Base-by-base conservation (phyloP, 2,888 invertebrate species). In the Athripsodes cinereus region DNA sequence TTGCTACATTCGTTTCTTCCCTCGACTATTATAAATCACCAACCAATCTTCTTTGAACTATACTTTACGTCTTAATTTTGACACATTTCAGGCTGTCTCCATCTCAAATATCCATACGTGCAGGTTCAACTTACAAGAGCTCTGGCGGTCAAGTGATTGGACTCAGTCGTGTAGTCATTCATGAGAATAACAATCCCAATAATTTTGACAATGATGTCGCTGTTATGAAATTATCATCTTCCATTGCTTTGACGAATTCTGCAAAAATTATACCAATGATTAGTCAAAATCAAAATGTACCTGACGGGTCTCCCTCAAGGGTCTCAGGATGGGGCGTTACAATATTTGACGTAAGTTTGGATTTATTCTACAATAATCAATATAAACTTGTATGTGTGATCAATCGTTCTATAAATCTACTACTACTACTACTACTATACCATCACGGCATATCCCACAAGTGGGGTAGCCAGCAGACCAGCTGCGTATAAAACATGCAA, bases 181-280 rank as follows among this genome's bases (percentile, higher is more conserved):
- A 79, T 34, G 69, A 71, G 35, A 40, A 53, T 0, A 78, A 74
- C 63, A 69, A 68, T n/a, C 1, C 66, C 1, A 40, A 55, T 0
- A 72, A 71, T 1, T 63, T 76, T 47, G 69, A 71, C 54, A 69
- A 76, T 60, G 79, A 79, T 56, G 74, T 79, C 34, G 74, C 73
- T 1, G 53, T 79, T 55, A 53, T 78, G 3, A 65, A 68, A 26
- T 71, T 73, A 6, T 55, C 62, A 1, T 69, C 64, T 22, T 61
- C 62, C 11, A 74, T 78, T 10, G 64, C 58, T 0, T 73, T 74
- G 16, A 66, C 69, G 26, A 46, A 62, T 34, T 69, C 65, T 22
- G 68, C 76, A 2, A 65, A 62, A 22, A 65, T 72, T 2, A 65
- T 77, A n/a, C 20, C 63, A 1, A 64, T 74, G 53, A 72, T 76